Evolutionary conservation across 2,888 invertebrate genomes (phyloP), one percentile per base, ranked within the genome.

Genomic region (Palloptera scutellata): DNA sequence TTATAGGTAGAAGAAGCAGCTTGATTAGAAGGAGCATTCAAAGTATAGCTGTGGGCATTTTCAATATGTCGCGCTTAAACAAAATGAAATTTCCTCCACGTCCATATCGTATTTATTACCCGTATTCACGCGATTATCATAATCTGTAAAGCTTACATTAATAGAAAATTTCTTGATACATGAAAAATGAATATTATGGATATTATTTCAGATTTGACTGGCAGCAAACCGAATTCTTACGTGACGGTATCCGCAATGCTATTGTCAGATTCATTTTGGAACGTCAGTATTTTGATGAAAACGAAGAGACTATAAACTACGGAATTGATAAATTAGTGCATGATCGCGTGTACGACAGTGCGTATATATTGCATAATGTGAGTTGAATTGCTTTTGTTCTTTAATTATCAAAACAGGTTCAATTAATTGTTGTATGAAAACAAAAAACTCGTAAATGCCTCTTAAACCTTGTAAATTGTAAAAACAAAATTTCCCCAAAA

Each of bases 301-400:
- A 87, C 63, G 81, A 82, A 15, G 81, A 83, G 53, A 78, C 77
- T 51, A 79, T 81, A 5, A 81, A 82, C 67, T 88, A 88, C 64
- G 92, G 92, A 59, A 90, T 93, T 66, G 89, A 91, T 71, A 88
- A 90, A 75, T 85, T 92, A 42, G 77, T 92, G 66, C 83, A 86
- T 43, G 89, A 90, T 77, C 86, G 87, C 40, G 88, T 89, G 58
- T 93, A 92, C 79, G 87, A 87, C 54, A 90, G 91, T 68, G 91
- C 92, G 11, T 93, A 91, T 83, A 91, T 92, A 4, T 82, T 93
- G 65, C 93, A 93, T 81, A 92, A 92, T 86, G 92, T 91, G 85
- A 87, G 88, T 84, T 15, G 15, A 10, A 11, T 8, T 30, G 20
- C 0, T 12, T 30, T 30, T 30, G 30, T 6, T 30, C 30, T 30